Evolutionary conservation across 2,113 vertebrate species (phyloP).

Genomic region (Butorides virescens): DNA sequence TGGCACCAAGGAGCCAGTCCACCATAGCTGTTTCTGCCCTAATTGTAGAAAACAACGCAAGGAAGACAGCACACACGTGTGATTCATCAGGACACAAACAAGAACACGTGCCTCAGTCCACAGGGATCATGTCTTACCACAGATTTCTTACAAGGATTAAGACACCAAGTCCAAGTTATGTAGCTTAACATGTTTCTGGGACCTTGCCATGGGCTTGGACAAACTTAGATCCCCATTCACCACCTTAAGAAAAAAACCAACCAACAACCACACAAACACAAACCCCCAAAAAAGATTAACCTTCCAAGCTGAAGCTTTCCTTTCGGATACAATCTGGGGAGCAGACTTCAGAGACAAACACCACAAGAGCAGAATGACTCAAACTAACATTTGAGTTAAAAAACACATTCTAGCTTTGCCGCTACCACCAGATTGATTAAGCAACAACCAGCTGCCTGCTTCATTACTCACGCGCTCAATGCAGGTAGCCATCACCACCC

Average conservation of each 20-base stretch:
- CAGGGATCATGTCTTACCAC: background rate
- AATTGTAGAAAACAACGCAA: background rate
- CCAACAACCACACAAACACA: no score
- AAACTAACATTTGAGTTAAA: background rate
- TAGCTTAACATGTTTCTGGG: background rate
- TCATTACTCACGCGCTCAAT: background rate
- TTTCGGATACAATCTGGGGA: background rate
- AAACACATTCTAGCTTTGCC: background rate
- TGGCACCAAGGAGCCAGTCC: background rate
- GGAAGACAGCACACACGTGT: background rate
- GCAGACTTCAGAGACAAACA: background rate
- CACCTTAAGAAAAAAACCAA: background rate
- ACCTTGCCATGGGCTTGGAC: background rate
- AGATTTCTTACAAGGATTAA: slow-evolving; percentile 19
- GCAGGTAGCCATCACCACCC: background rate
- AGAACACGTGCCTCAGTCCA: background rate
- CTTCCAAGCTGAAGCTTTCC: background rate
- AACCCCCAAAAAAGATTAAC: background rate
- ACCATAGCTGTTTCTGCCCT: background rate
- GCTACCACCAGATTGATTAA: background rate
- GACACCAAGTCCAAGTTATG: background rate
- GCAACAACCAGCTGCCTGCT: background rate
- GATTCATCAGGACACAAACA: slow-evolving; percentile 17
- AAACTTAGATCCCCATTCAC: background rate
- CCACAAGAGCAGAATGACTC: background rate